Evolutionary conservation across 2,113 vertebrate genomes (phyloP).

Genomic region (Reinhardtius hippoglossoides): DNA sequence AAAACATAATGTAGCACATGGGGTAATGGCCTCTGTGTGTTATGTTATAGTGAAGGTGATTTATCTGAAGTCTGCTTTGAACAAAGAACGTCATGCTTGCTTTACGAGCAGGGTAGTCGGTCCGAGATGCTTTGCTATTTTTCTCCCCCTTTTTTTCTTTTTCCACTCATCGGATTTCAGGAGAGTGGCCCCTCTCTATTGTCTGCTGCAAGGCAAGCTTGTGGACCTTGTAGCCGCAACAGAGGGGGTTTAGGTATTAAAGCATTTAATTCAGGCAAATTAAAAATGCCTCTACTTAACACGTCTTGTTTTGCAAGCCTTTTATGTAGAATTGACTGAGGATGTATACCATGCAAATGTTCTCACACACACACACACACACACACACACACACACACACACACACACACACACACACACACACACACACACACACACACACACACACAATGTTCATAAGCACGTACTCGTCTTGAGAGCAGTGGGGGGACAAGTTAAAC

Average conservation of each 20-base stretch:
- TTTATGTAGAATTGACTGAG: slow-evolving; percentile 1
- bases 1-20: background rate
- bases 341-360: background rate
- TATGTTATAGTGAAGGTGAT: slow-evolving; percentile 12
- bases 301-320: background rate
- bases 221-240: slow-evolving; percentile 81
- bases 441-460: slow-evolving; percentile 9
- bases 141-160: slow-evolving; percentile 72
- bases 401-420: background rate
- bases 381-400: background rate
- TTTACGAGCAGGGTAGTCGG: slow-evolving; percentile 80
- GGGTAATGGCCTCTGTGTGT: slow-evolving; percentile 1
- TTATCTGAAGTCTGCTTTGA: slow-evolving; percentile 35
- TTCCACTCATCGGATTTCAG: slow-evolving; percentile 90
- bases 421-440: too few relatives aligned
- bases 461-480: slow-evolving; percentile 39
- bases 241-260: slow-evolving; percentile 70
- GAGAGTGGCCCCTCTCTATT: slow-evolving; percentile 85
- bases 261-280: slow-evolving; percentile 38
- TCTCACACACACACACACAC: too few relatives aligned
- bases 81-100: slow-evolving; percentile 26
- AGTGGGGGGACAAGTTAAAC: slow-evolving; percentile 37
- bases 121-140: slow-evolving; percentile 72
- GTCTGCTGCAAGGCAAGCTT: slow-evolving; percentile 85
- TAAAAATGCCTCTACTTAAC: slow-evolving; percentile 21